A percentile compares a stretch with the other conserved stretches of the same genome.
phyloP scores from a whole-genome alignment of 2,797 vertebrate genomes.

The Cossypha caffra region DNA sequence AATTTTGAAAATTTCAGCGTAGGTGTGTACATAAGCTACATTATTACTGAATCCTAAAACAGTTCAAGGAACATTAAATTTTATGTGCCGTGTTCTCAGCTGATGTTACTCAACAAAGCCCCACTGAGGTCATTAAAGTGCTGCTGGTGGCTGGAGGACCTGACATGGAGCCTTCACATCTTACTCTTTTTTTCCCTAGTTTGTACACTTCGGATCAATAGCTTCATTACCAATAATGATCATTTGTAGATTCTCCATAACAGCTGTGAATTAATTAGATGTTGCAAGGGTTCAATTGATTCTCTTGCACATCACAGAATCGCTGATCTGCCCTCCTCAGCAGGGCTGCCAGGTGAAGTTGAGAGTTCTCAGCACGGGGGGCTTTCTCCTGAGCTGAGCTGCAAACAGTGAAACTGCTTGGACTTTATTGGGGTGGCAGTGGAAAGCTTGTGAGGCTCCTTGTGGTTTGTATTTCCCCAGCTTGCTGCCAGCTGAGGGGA shows the following conservation, averaged over 20 bases:
- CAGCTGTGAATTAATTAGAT: neutral
- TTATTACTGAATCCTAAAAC: slow-evolving; percentile 2
- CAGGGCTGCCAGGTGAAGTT: rapidly evolving
- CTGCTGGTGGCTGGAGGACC: neutral
- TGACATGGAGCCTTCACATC: neutral
- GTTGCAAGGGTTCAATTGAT: neutral
- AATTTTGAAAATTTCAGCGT: neutral
- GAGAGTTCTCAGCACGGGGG: neutral
- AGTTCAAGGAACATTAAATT: slow-evolving; percentile 40
- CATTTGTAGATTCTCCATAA: neutral
- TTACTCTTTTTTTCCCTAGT: neutral
- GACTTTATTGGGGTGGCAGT: neutral
- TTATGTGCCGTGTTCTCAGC: neutral
- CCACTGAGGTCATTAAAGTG: neutral
- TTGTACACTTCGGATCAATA: neutral
- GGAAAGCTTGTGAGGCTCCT: neutral
- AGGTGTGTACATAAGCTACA: slow-evolving; percentile 24
- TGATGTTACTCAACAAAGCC: neutral
- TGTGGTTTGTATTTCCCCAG: neutral
- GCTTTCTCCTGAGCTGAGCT: neutral
- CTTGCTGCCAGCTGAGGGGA: neutral
- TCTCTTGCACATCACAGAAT: neutral
- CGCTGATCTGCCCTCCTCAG: neutral
- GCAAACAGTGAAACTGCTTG: neutral
- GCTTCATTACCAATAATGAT: neutral